A percentile compares a stretch with the other conserved stretches of the same genome.
Evolutionary conservation across 1,140 invertebrate species (phyloP).

Genomic region (Helicoverpa zea): DNA sequence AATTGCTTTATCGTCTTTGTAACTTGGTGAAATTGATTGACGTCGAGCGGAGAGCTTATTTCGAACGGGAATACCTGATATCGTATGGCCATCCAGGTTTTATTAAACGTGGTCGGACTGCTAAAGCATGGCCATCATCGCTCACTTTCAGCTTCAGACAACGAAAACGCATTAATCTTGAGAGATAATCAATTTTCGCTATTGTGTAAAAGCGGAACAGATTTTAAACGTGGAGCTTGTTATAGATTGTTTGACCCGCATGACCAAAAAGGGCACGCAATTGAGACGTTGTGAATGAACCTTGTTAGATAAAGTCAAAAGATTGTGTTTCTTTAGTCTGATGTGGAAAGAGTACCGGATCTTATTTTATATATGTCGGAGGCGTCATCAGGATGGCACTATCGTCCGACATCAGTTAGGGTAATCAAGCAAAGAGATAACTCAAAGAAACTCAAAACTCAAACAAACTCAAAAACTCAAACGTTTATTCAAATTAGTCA

Average conservation of each 20-base stretch:
- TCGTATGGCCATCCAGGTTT: constrained; percentile 32
- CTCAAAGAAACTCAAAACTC: no score
- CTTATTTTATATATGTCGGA: no score
- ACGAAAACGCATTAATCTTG: constrained; percentile 36
- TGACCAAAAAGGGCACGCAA: neutral
- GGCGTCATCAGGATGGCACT: no score
- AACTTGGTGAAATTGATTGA: constrained; percentile 3
- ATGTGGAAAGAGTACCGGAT: neutral
- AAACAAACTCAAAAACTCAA: no score
- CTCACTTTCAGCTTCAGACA: constrained; percentile 31
- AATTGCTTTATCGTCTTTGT: neutral
- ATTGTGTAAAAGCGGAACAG: constrained; percentile 18
- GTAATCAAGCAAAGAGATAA: no score
- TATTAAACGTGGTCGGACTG: constrained; percentile 15
- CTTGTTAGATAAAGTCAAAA: constrained; percentile 11
- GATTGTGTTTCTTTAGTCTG: neutral
- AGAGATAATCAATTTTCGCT: constrained; percentile 30
- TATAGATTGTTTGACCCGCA: neutral
- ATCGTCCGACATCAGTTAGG: no score
- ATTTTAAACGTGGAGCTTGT: constrained; percentile 1
- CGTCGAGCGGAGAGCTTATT: neutral
- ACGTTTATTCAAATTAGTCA: no score
- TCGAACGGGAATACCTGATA: constrained; percentile 9
- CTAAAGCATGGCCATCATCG: constrained; percentile 27
- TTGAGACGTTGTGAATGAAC: constrained; percentile 6